Base-by-base conservation (phyloP, 1,140 invertebrate genomes). In the Gryon sp. region DNA sequence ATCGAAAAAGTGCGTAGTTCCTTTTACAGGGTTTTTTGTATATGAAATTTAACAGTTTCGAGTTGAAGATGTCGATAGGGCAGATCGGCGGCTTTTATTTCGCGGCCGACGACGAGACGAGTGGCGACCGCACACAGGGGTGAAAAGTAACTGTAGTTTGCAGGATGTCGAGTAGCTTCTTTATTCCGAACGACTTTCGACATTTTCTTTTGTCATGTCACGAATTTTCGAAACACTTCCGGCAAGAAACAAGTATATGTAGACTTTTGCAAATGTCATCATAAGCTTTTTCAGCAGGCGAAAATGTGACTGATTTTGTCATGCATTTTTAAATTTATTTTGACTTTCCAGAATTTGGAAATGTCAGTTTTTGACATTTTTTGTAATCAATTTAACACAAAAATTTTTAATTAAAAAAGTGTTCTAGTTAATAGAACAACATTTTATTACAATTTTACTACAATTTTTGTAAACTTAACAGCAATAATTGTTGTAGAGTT, bases 151-250 rank as follows among this genome's bases (percentile, higher is more conserved):
- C 57, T 69, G 36, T 14, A 75, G 78, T 78, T 77, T 57, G 75
- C 78, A 72, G 69, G 40, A 66, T 45, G 50, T 76, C 63, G 74
- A 80, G 78, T 77, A 68, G 74, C 76, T 59, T 73, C 57, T 79
- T 79, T 68, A 76, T 73, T 79, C 59, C 70, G 48, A 79, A 78
- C 76, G 76, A 76, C 79, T 76, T 79, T 78, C 60, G 77, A 74
- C 63, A 57, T 74, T 81, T 77, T 75, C 74, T 75, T 76, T 79
- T 81, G 79, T 81, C 69, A 63, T 50, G 79, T 80, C 79, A 80
- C 79, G 79, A 36, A 80, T 48, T 76, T 59, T 28, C 52, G n/a
- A n/a, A 36, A 50, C 45, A 53, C 66, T 70, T 70, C 66, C 59
- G 53, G 30, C 20, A 69, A 76, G 43, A 66, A 48, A 36, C 36